phyloP scores from a whole-genome alignment of 2,888 invertebrate genomes.

The Zygogramma bicolorata region DNA sequence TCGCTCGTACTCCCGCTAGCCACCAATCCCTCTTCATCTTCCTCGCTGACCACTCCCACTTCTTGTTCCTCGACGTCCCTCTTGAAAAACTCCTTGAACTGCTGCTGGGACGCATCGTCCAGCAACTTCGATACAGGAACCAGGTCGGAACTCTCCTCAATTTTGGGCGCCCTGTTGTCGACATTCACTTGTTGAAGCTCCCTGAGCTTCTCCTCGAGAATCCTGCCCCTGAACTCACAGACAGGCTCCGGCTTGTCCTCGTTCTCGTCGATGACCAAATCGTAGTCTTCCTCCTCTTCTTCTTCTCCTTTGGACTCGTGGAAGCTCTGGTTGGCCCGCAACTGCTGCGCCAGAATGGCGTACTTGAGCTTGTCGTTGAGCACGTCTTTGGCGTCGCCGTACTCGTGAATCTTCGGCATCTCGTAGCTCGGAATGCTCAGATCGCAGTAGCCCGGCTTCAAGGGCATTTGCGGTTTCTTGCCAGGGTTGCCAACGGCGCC shows the following conservation, averaged over 20 bases:
- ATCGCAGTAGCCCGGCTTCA: conserved; percentile 58
- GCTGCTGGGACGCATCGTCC: conserved; percentile 77
- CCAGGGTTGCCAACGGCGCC: conserved; percentile 70
- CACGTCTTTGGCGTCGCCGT: conserved; percentile 56
- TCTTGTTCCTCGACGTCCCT: conserved; percentile 68
- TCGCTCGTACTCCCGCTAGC: conserved; percentile 84
- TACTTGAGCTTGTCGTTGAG: conserved; percentile 80
- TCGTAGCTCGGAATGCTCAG: conserved; percentile 60
- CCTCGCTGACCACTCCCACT: conserved; percentile 69
- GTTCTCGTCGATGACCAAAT: conserved; percentile 78
- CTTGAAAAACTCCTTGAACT: conserved; percentile 76
- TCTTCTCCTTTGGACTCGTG: conserved; percentile 68
- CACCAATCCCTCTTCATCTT: conserved; percentile 83
- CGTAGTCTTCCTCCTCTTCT: conserved; percentile 73
- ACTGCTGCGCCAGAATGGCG: conserved; percentile 83
- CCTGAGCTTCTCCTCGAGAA: conserved; percentile 54
- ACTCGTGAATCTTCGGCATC: conserved; percentile 56
- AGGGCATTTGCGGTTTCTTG: conserved; percentile 64
- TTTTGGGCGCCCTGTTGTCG: conserved; percentile 54
- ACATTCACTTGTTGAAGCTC: conserved; percentile 48
- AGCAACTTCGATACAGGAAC: conserved; percentile 83
- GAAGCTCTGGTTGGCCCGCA: conserved; percentile 63
- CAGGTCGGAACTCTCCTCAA: conserved; percentile 74
- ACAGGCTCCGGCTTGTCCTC: conserved; percentile 57
- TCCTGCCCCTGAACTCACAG: conserved; percentile 42